Conservation (phyloP, 2,113 vertebrate species). For the Cichladusa arquata region DNA sequence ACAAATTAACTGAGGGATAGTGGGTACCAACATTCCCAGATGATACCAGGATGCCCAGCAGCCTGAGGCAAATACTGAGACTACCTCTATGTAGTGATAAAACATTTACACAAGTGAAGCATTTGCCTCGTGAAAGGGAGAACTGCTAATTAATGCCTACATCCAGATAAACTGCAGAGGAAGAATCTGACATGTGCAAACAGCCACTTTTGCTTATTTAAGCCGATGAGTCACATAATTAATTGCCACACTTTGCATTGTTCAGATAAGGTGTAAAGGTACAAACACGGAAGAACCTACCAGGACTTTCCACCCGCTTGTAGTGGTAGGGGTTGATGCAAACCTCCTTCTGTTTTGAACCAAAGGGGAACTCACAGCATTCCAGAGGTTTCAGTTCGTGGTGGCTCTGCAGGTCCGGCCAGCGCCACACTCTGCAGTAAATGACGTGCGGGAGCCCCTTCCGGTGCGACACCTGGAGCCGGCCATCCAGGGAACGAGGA, state of each 20-base stretch:
- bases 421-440: slow-evolving; percentile 96
- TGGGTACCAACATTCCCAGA: not conserved
- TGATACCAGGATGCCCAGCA: not conserved
- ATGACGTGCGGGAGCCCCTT: slow-evolving; percentile 95
- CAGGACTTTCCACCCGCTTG: slow-evolving; percentile 95
- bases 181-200: slow-evolving; percentile 24
- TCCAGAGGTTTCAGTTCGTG: slow-evolving; percentile 97
- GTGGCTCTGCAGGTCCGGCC: slow-evolving; percentile 96
- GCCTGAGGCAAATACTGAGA: not conserved
- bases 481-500: slow-evolving; percentile 91
- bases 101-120: not conserved
- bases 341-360: slow-evolving; percentile 97
- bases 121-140: not conserved
- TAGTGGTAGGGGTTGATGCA: slow-evolving; percentile 99
- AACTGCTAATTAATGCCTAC: not conserved
- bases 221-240: slow-evolving; percentile 1
- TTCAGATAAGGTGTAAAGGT: slow-evolving; percentile 26
- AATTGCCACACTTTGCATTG: not conserved
- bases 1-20: not conserved
- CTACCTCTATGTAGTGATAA: not conserved
- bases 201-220: slow-evolving; percentile 32
- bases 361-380: slow-evolving; percentile 96
- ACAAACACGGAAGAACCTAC: slow-evolving; percentile 74
- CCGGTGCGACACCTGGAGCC: slow-evolving; percentile 94
- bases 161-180: not conserved